A percentile compares a stretch with the other conserved stretches of the same genome.
These are phyloP conservation scores for Melanotaenia duboulayi DNA, from an alignment of 2,113 vertebrate genomes.

Conservation along the genomic window DNA sequence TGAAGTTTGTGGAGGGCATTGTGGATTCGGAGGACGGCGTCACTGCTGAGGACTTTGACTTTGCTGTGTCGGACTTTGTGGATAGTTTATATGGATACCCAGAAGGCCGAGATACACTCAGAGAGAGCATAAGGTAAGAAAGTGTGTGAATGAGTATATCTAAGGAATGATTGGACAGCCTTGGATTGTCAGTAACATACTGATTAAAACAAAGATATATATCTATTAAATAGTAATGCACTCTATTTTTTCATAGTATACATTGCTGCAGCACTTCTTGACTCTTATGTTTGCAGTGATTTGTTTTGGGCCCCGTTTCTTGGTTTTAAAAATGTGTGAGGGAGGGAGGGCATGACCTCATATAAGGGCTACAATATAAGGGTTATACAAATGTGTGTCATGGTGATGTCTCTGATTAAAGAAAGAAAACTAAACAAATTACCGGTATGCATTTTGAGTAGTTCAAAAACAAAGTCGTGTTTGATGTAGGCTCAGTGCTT, in stretches of 20 bases:
- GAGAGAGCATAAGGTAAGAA: constrained; percentile 90
- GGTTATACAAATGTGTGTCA: too few species aligned
- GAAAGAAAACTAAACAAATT: neutral
- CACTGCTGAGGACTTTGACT: constrained; percentile 93
- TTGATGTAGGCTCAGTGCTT: neutral
- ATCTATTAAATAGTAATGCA: neutral
- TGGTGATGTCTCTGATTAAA: neutral
- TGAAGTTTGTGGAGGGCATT: constrained; percentile 94
- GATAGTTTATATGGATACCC: constrained; percentile 95
- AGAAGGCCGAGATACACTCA: constrained; percentile 90
- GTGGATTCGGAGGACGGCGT: constrained; percentile 94
- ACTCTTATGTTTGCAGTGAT: too few species aligned
- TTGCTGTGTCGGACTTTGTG: constrained; percentile 95
- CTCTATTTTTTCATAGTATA: neutral
- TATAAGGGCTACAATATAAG: too few species aligned
- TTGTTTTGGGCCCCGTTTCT: neutral
- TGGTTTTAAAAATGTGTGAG: too few species aligned
- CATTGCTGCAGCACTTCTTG: neutral
- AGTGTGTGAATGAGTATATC: neutral
- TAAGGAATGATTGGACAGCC: neutral
- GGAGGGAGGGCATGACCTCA: too few species aligned
- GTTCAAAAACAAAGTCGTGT: neutral
- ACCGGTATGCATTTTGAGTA: neutral
- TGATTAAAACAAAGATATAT: neutral
- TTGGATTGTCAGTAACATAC: neutral